Base-by-base conservation (phyloP, 2,888 invertebrate species). In the Epinotia brunnichana region DNA sequence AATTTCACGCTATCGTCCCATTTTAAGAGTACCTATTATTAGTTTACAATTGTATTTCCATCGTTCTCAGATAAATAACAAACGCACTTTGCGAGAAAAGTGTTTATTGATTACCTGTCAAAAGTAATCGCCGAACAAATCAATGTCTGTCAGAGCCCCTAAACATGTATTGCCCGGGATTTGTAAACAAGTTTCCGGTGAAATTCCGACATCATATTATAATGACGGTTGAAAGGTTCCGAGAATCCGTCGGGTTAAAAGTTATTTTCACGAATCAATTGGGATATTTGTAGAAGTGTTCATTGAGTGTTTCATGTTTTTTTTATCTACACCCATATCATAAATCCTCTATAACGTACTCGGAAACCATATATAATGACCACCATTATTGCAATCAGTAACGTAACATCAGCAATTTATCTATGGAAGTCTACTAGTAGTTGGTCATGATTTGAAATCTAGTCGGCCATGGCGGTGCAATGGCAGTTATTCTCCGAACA, bases 151-250 rank as follows among this genome's bases (percentile, higher is more conserved):
- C 60, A 51, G 7, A 19, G 19, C n/a, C 11, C 21, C 29, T 59
- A 69, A 60, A 51, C 68, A 60, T 39, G 51, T 69, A 59, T 48
- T 51, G n/a, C 39, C 44, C 57, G 35, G 15, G 10, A 44, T 39
- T n/a, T 21, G 60, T 51, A 39, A 69, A 69, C 35, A 69, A 39
- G 19, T 51, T 17, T 11, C 17, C 39, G 59, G 48, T 69, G 9
- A 48, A 68, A 48, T 24, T 35, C 29, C n/a, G 10, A 53, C 48
- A 35, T 59, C 19, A 17, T 35, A 39, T n/a, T 17, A 54, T 21
- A 66, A 67, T 51, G 19, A n/a, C n/a, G 13, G 53, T 9, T 21
- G 11, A 41, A 61, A 44, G 11, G 59, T 60, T 48, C n/a, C 11
- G 24, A 17, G 11, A 48, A 51, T 48, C 24, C 19, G 29, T 51